These are phyloP conservation scores for Taxidea taxus DNA, from an alignment of 2,113 vertebrate species.

Conservation along the genomic window DNA sequence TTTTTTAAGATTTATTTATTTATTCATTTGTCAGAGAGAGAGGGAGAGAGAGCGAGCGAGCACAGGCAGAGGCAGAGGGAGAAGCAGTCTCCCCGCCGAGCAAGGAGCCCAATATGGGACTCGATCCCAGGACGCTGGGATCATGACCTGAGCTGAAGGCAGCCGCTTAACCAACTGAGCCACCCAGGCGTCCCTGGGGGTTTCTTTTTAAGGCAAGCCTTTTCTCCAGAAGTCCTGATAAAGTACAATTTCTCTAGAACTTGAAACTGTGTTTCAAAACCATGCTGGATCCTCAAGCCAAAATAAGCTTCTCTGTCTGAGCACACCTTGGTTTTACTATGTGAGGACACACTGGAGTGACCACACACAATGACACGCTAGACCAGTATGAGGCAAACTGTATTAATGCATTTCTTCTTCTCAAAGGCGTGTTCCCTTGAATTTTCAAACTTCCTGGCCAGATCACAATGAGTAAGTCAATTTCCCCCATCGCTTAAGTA, in stretches of 20 bases:
- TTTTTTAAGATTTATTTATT: too few relatives aligned
- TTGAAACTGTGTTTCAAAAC: constrained; percentile 14
- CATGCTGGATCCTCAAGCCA: not conserved
- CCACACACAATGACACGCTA: not conserved
- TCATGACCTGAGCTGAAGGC: too few relatives aligned
- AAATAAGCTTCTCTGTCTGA: constrained; percentile 34
- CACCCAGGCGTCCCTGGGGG: too few relatives aligned
- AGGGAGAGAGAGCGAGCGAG: too few relatives aligned
- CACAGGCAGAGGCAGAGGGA: too few relatives aligned
- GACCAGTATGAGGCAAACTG: not conserved
- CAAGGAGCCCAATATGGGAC: too few relatives aligned
- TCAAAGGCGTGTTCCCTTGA: not conserved
- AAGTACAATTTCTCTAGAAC: constrained; percentile 33
- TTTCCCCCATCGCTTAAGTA: not conserved
- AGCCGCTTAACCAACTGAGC: too few relatives aligned
- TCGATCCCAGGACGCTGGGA: too few relatives aligned
- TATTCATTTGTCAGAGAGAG: too few relatives aligned
- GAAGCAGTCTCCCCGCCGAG: too few relatives aligned
- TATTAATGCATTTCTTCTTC: not conserved
- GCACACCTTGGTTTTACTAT: not conserved
- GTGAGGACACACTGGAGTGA: not conserved
- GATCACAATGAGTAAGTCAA: not conserved
- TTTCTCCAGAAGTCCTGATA: constrained; percentile 39
- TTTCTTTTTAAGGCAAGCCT: constrained; percentile 4
- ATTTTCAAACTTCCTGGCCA: constrained; percentile 30